Percentiles rank a stretch among this genome's conserved stretches.
Evolutionary conservation across 1,140 invertebrate genomes (phyloP).

Genomic region (Hyles euphorbiae): DNA sequence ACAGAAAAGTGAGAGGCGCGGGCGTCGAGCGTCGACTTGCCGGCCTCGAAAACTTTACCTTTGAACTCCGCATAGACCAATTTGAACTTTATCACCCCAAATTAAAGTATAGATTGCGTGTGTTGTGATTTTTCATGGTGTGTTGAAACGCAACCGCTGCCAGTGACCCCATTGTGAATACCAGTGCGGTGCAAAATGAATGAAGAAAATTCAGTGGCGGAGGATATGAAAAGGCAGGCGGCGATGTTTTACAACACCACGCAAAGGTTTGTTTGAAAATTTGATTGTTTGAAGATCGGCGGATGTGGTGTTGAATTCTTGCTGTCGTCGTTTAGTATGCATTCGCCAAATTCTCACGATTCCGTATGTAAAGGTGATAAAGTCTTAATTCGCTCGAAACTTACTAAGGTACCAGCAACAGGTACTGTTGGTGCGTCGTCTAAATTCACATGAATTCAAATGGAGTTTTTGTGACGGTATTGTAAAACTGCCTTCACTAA

Average conservation of each 20-base stretch:
- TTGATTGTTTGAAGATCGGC: constrained; percentile 15
- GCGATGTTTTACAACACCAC: constrained; percentile 67
- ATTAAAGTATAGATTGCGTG: constrained; percentile 18
- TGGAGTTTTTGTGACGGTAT: no score
- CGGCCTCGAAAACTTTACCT: constrained; percentile 33
- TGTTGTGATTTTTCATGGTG: constrained; percentile 13
- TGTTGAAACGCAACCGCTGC: constrained; percentile 9
- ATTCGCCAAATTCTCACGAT: no score
- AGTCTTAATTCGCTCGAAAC: no score
- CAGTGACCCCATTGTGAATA: constrained; percentile 27
- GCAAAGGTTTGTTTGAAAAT: constrained; percentile 49
- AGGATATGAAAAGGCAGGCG: constrained; percentile 62
- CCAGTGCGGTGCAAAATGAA: constrained; percentile 46
- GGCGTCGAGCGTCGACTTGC: constrained; percentile 51
- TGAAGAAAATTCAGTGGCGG: constrained; percentile 54
- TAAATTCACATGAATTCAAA: no score
- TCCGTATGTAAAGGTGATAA: no score
- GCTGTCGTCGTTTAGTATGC: no score
- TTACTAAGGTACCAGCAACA: no score
- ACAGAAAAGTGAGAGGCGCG: constrained; percentile 51
- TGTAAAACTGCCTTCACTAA: no score
- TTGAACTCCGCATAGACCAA: constrained; percentile 17
- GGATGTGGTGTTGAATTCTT: constrained; percentile 10
- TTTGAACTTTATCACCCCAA: constrained; percentile 18
- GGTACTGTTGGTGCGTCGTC: no score